Conservation (phyloP, 2,797 vertebrate genomes). For the Cyprinodon diabolis region DNA sequence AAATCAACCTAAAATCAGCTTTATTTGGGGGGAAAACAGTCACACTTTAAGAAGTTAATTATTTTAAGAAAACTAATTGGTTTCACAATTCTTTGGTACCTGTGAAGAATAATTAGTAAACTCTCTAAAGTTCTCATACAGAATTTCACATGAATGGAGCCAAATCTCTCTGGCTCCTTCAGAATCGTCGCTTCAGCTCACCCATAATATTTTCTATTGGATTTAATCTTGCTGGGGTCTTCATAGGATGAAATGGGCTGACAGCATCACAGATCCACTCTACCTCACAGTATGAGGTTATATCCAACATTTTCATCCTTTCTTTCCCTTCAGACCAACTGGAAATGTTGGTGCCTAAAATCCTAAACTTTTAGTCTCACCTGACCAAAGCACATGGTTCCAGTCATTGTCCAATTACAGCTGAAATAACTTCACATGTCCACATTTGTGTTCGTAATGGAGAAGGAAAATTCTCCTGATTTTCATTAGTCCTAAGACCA, state of each 20-base stretch:
- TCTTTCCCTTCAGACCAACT: not conserved
- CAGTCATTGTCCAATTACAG: too few relatives aligned
- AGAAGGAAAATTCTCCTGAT: too few relatives aligned
- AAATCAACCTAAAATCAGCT: too few relatives aligned
- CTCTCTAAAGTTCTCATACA: not conserved
- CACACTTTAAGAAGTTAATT: not conserved
- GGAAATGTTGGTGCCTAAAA: not conserved
- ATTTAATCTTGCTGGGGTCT: not conserved
- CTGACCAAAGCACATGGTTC: too few relatives aligned
- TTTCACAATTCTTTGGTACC: too few relatives aligned
- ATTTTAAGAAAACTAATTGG: not conserved
- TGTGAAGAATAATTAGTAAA: not conserved
- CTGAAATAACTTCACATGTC: too few relatives aligned
- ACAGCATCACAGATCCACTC: not conserved
- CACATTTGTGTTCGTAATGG: too few relatives aligned
- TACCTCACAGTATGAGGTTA: not conserved
- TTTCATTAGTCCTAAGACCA: too few relatives aligned
- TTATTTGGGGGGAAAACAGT: not conserved
- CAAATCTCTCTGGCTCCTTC: not conserved
- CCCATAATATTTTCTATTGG: not conserved
- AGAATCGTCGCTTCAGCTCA: not conserved
- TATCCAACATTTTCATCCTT: not conserved
- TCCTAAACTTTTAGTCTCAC: not conserved
- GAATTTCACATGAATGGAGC: not conserved
- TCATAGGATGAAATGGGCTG: too few relatives aligned